phyloP scores from a whole-genome alignment of 2,797 vertebrate genomes.

The Falco concolor region DNA sequence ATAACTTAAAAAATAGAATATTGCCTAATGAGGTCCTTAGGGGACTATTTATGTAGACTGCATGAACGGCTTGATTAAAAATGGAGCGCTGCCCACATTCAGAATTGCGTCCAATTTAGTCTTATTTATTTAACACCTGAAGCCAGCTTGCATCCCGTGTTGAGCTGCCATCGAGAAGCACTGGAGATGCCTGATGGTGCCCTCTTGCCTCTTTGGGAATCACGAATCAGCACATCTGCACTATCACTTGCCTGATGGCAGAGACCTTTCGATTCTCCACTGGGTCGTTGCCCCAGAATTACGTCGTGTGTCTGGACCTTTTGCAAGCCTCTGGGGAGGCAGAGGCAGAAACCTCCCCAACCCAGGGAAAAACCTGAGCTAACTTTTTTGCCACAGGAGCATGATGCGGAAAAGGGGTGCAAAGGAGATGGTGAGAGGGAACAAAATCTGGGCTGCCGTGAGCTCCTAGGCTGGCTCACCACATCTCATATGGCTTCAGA shows the following conservation, averaged over 20 bases:
- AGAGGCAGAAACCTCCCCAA: not conserved
- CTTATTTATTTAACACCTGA: not conserved
- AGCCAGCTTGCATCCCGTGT: not conserved
- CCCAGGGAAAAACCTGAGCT: not conserved
- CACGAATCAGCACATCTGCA: fast-evolving
- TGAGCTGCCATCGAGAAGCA: not conserved
- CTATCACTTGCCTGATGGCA: not conserved
- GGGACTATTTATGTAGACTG: not conserved
- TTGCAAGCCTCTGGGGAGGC: not conserved
- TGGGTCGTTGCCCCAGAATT: not conserved
- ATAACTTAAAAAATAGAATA: not conserved
- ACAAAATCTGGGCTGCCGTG: not conserved
- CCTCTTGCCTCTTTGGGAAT: not conserved
- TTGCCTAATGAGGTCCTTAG: not conserved
- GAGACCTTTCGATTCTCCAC: not conserved
- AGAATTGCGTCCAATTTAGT: not conserved
- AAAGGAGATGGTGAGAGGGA: not conserved
- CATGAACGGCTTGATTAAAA: not conserved
- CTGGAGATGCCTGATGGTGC: not conserved
- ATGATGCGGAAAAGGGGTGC: not conserved
- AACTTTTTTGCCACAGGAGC: not conserved
- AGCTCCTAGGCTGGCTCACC: not conserved
- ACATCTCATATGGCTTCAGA: not conserved
- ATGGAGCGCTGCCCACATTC: not conserved
- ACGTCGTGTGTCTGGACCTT: fast-evolving